Percentiles rank a stretch among this genome's conserved stretches.
These are phyloP conservation scores for Nemotelus nigrinus DNA, from an alignment of 2,888 invertebrate genomes.

Conservation along the genomic window DNA sequence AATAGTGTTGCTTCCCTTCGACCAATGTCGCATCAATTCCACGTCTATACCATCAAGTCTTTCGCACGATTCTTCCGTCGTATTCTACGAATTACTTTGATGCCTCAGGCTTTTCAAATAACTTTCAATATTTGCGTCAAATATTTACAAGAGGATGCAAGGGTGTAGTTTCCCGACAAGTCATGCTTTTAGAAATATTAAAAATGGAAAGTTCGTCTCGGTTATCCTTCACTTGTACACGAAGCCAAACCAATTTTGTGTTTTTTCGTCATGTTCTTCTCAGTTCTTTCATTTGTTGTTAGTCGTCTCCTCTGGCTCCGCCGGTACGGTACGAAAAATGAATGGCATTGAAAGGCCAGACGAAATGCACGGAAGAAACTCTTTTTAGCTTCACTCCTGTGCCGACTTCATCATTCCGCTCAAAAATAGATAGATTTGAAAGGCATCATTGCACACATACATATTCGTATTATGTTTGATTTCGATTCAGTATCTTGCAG, in stretches of 20 bases:
- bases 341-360: slow-evolving; percentile 29
- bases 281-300: background rate
- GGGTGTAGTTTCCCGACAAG: slow-evolving; percentile 27
- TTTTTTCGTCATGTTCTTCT: slow-evolving; percentile 1
- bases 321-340: background rate
- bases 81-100: slow-evolving; percentile 35
- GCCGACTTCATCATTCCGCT: background rate
- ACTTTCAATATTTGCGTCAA: slow-evolving; percentile 45
- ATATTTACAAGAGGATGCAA: slow-evolving; percentile 42
- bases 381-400: slow-evolving; percentile 4
- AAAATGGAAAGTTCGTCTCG: slow-evolving; percentile 42
- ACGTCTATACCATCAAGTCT: too few relatives aligned
- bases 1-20: background rate
- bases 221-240: slow-evolving; percentile 33
- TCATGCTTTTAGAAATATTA: slow-evolving; percentile 44
- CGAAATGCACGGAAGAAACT: background rate
- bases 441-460: slow-evolving; percentile 29
- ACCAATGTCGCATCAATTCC: too few relatives aligned
- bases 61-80: background rate
- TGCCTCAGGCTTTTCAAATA: slow-evolving; percentile 43
- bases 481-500: slow-evolving; percentile 21
- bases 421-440: slow-evolving; percentile 38
- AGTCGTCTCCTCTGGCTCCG: background rate
- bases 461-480: slow-evolving; percentile 5
- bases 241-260: slow-evolving; percentile 25